Conservation (phyloP, 2,888 invertebrate genomes). For the Sturmia bella region DNA sequence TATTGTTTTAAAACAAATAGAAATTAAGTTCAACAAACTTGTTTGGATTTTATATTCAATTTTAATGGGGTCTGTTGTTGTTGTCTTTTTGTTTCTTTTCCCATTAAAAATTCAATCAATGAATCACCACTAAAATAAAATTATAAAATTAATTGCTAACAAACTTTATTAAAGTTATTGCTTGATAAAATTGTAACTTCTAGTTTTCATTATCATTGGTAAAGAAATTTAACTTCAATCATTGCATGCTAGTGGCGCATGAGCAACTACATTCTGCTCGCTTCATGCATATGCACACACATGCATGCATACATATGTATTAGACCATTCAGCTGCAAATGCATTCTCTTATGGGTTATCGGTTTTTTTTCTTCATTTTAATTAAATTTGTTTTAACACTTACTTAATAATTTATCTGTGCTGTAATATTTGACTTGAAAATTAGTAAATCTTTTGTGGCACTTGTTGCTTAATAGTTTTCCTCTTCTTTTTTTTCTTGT, state of each 20-base stretch:
- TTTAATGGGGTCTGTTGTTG: neutral
- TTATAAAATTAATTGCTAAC: neutral
- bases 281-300: neutral
- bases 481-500: slow-evolving; percentile 17
- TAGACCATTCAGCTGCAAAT: neutral
- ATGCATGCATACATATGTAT: neutral
- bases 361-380: slow-evolving; percentile 23
- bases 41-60: slow-evolving; percentile 9
- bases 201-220: neutral
- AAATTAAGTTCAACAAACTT: slow-evolving; percentile 40
- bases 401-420: slow-evolving; percentile 58
- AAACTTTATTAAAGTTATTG: neutral
- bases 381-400: slow-evolving; percentile 55
- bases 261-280: neutral
- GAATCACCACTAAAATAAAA: slow-evolving; percentile 24
- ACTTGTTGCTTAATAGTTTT: slow-evolving; percentile 1
- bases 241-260: slow-evolving; percentile 19
- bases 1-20: slow-evolving; percentile 19
- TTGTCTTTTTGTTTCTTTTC: slow-evolving; percentile 1
- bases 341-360: neutral
- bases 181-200: no score
- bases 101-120: neutral
- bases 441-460: slow-evolving; percentile 9
- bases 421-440: slow-evolving; percentile 32
- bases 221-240: neutral